Base-by-base conservation (phyloP, 1,140 invertebrate species). In the Acromyrmex heyeri region DNA sequence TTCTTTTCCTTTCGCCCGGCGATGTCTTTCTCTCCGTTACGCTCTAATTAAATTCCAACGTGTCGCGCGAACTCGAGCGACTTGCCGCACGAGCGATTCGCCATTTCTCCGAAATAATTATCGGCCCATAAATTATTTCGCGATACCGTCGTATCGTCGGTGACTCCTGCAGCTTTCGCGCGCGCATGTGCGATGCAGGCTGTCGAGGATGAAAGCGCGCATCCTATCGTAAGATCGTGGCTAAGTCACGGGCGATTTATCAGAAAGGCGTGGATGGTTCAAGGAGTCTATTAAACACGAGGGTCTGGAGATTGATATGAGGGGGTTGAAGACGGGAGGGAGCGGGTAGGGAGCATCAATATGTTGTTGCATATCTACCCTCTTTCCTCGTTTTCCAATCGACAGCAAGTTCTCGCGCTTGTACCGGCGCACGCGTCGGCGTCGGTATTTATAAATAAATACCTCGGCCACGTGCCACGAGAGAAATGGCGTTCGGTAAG, bases 361-460 rank as follows among this genome's bases (percentile, higher is more conserved):
- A 34, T 57, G 64, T 85, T 50, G 24, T 82, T 82, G 59, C 86
- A 57, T 67, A 48, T 85, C 72, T 27, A 64, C 27, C 67, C 64
- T 73, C 55, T 21, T 38, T 16, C 69, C 61, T 65, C 61, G 57
- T 10, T 59, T 44, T 62, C 59, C 76, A 48, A 55, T 61, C 77
- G 38, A 81, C 70, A 30, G 21, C 70, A 27, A 67, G 27, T 59
- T 57, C 67, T 64, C 65, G 78, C 53, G 34, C 21, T 75, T 55
- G 34, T 48, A 79, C 14, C 75, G 18, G 30, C 53, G 72, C 72
- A 30, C 57, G 87, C 83, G 88, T 78, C 67, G 88, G 82, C 88
- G 85, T 90, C 73, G 85, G 87, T 92, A 93, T 93, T 93, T 93
- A 93, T 93, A 93, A 93, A 93, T 92, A 93, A 93, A 91, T 92